Percentiles rank a stretch among this genome's conserved stretches.
These are phyloP conservation scores for Trissolcus basalis DNA, from an alignment of 1,140 invertebrate species.

Conservation along the genomic window DNA sequence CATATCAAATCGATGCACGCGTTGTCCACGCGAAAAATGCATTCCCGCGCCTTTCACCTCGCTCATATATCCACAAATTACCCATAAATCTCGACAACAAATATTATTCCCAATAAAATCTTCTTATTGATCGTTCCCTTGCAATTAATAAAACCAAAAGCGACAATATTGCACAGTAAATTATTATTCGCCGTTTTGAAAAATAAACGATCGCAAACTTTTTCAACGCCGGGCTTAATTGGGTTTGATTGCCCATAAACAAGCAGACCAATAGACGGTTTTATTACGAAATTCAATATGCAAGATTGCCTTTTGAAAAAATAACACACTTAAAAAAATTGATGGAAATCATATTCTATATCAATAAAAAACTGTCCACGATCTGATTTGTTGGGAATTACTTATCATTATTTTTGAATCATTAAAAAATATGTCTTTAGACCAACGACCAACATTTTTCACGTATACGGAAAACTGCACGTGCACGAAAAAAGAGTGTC, in stretches of 20 bases:
- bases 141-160: constrained; percentile 28
- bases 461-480: constrained; percentile 2
- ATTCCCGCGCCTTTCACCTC: constrained; percentile 40
- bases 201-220: not conserved
- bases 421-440: too few relatives aligned
- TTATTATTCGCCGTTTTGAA: constrained; percentile 11
- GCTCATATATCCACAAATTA: constrained; percentile 51
- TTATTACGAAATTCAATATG: constrained; percentile 4
- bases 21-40: constrained; percentile 35
- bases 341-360: too few relatives aligned
- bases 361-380: too few relatives aligned
- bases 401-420: too few relatives aligned
- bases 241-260: constrained; percentile 9
- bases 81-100: constrained; percentile 47
- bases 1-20: constrained; percentile 36
- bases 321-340: not conserved
- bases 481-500: constrained; percentile 52
- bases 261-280: constrained; percentile 4
- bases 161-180: constrained; percentile 24
- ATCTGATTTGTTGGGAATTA: too few relatives aligned
- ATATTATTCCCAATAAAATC: constrained; percentile 47
- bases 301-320: not conserved
- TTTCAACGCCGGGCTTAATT: constrained; percentile 4
- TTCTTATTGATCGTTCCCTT: constrained; percentile 23
- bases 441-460: too few relatives aligned